Evolutionary conservation across 2,888 invertebrate species (phyloP).

Genomic region (Oegoconia quadripuncta): DNA sequence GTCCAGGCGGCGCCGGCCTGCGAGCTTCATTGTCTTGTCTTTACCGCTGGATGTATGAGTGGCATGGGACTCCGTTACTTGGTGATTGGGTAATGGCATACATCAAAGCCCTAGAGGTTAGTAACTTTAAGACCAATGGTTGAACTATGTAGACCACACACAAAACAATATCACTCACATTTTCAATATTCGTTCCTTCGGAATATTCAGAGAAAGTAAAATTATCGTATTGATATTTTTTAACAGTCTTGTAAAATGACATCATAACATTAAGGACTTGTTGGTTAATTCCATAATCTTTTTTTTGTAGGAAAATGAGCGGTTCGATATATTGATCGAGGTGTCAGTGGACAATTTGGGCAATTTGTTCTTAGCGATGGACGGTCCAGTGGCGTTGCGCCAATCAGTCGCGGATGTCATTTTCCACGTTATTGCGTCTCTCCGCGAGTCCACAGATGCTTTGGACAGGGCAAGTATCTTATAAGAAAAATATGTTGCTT

Average conservation of each 20-base stretch:
- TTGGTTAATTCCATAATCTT: slow-evolving; percentile 48
- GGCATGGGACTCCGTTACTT: slow-evolving; percentile 81
- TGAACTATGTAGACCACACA: no score
- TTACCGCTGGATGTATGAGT: slow-evolving; percentile 83
- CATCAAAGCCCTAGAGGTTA: slow-evolving; percentile 81
- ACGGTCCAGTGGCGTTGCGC: slow-evolving; percentile 74
- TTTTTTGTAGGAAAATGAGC: slow-evolving; percentile 63
- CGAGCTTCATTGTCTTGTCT: slow-evolving; percentile 81
- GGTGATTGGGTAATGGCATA: slow-evolving; percentile 83
- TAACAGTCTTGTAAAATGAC: no score
- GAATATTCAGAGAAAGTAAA: no score
- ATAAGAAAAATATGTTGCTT: no score
- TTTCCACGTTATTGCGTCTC: slow-evolving; percentile 80
- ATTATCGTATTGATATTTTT: no score
- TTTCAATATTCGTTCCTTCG: no score
- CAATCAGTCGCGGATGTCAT: slow-evolving; percentile 80
- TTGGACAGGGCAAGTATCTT: slow-evolving; percentile 81
- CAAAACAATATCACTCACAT: no score
- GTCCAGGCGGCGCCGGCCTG: slow-evolving; percentile 72
- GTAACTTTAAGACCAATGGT: no score
- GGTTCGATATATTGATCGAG: slow-evolving; percentile 77
- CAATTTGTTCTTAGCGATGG: slow-evolving; percentile 76
- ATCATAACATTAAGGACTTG: slow-evolving; percentile 82
- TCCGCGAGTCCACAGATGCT: slow-evolving; percentile 79
- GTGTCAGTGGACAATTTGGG: slow-evolving; percentile 81